Percentiles rank a stretch among this genome's conserved stretches.
Evolutionary conservation across 2,888 invertebrate genomes (phyloP).

Genomic region (Caenorhabditis becei): DNA sequence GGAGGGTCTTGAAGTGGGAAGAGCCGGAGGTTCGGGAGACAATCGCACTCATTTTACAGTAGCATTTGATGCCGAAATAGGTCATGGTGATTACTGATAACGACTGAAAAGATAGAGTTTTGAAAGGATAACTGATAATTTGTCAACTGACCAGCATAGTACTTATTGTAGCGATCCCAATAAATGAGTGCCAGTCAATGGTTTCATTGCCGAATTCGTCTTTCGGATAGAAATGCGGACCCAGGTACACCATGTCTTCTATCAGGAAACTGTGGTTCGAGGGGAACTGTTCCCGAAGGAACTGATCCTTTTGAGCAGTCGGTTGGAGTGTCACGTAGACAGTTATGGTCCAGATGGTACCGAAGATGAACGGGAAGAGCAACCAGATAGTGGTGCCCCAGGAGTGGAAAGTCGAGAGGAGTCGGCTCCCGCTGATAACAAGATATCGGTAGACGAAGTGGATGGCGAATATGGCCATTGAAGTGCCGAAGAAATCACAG

Average conservation of each 20-base stretch:
- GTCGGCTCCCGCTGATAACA: slow-evolving; percentile 9
- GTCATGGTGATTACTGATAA: not conserved
- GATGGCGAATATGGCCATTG: slow-evolving; percentile 42
- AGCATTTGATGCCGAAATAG: slow-evolving; percentile 12
- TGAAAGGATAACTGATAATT: not conserved
- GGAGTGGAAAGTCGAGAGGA: not conserved
- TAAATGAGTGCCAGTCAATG: not conserved
- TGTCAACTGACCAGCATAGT: not conserved
- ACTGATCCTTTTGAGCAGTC: not conserved
- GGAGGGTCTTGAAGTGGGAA: slow-evolving; percentile 13
- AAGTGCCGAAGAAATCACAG: slow-evolving; percentile 38
- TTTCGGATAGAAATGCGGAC: slow-evolving; percentile 13
- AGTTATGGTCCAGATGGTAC: not conserved
- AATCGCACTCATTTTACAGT: not conserved
- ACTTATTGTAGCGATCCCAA: not conserved
- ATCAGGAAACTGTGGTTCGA: not conserved
- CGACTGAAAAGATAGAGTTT: not conserved
- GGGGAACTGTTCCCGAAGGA: not conserved
- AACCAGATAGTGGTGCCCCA: not conserved
- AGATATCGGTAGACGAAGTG: slow-evolving; percentile 40
- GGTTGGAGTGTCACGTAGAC: not conserved
- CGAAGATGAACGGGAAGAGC: not conserved
- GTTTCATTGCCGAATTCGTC: not conserved
- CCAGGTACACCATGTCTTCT: not conserved
- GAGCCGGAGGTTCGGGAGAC: not conserved